These are phyloP conservation scores for Drosophila heteroneura DNA, from an alignment of 2,888 invertebrate genomes.

Conservation along the genomic window DNA sequence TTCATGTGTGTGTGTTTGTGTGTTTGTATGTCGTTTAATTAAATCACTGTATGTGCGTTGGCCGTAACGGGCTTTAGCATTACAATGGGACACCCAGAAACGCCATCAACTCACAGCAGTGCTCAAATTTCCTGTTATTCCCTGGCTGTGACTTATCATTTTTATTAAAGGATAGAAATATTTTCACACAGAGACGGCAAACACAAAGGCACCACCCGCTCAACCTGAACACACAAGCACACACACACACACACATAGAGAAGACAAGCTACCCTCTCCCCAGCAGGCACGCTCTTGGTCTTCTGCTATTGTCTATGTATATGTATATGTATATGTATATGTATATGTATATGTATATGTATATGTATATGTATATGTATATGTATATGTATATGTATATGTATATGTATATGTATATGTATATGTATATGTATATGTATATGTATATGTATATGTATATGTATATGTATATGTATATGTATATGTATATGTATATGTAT, in stretches of 20 bases:
- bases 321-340: neutral
- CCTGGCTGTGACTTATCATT: slow-evolving; percentile 65
- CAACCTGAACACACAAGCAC: neutral
- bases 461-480: neutral
- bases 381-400: slow-evolving; percentile 13
- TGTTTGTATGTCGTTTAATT: slow-evolving; percentile 46
- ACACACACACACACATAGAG: neutral
- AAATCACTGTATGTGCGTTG: slow-evolving; percentile 49
- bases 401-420: slow-evolving; percentile 7
- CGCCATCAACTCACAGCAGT: slow-evolving; percentile 1
- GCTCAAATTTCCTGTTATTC: slow-evolving; percentile 46
- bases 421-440: slow-evolving; percentile 4
- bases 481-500: slow-evolving; percentile 23
- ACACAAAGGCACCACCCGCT: slow-evolving; percentile 40
- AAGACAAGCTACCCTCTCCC: neutral
- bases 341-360: slow-evolving; percentile 19
- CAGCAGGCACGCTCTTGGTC: neutral
- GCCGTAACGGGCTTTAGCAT: slow-evolving; percentile 51
- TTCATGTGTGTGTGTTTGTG: slow-evolving; percentile 1
- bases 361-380: neutral
- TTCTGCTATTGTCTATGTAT: slow-evolving; percentile 49
- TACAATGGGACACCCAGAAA: slow-evolving; percentile 44
- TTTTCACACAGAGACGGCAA: slow-evolving; percentile 55
- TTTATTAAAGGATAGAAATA: slow-evolving; percentile 66
- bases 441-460: slow-evolving; percentile 17